Evolutionary conservation across 2,113 vertebrate species (phyloP), one percentile per base, ranked within the genome.

Genomic region (Aleadryas rufinucha): DNA sequence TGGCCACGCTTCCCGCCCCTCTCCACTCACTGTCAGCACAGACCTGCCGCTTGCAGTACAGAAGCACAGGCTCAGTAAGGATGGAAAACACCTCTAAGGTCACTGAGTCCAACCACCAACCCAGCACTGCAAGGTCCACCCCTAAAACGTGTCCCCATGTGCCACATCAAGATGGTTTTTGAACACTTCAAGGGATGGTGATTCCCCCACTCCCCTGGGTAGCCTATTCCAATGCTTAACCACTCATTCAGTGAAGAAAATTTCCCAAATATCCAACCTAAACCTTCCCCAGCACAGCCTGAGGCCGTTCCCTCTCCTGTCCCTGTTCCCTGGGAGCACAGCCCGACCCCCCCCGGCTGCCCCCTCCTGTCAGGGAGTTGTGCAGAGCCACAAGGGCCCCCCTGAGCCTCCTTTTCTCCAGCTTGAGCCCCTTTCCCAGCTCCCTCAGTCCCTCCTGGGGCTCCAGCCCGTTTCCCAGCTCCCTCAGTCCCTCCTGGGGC

Each of bases 281-380:
- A 89, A 31, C 30, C 7, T 54, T 12, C 20, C 24, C 30, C 0
- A 0, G 26, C 8, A n/a, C 22, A 76, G 22, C 17, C 7, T 22
- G 78, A 53, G 28, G 16, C 2, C 0, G 4, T 89, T 53, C 4
- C 4, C 30, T 39, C 54, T 76, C 24, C 24, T 41, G 39, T 60
- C 16, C 23, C 20, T 39, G 24, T 18, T 45, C 20, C 4, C 28
- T 1, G 6, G 44, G 6, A 81, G 37, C 52, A 82, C 33, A 52
- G 33, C 13, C 53, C 0, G 0, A 9, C 9, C 5, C 42, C 8
- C 4, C 19, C 27, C 1, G 3, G 52, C 27, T 74, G 31, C 9
- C 15, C 16, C 2, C 52, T 39, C 37, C 44, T 74, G 33, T 24
- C 37, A 59, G 52, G 35, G 60, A 74, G 10, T 1, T 66, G 28